These are phyloP conservation scores for Philaenus spumarius DNA, from an alignment of 1,140 invertebrate species.

Conservation along the genomic window DNA sequence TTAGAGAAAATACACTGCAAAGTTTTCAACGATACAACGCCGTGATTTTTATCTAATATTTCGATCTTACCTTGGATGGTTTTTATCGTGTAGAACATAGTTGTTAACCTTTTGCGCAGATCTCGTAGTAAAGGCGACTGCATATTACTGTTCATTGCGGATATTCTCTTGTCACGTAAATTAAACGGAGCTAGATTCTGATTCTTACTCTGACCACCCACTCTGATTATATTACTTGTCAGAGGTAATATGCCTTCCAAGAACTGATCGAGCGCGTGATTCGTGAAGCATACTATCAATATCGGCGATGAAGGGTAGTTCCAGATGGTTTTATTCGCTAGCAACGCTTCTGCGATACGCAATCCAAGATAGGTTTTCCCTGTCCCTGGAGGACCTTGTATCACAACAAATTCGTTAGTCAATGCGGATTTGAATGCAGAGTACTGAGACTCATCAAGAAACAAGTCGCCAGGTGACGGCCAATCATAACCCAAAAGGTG, in stretches of 20 bases:
- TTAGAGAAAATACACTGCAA: not conserved
- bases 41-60: slow-evolving; percentile 11
- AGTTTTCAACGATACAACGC: not conserved
- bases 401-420: slow-evolving; percentile 57
- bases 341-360: slow-evolving; percentile 52
- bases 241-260: slow-evolving; percentile 58
- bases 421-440: slow-evolving; percentile 51
- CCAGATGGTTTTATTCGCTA: slow-evolving; percentile 42
- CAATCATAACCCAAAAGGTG: slow-evolving; percentile 36
- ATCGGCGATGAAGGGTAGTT: slow-evolving; percentile 45
- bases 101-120: not conserved
- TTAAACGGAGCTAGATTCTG: slow-evolving; percentile 45
- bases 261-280: slow-evolving; percentile 86
- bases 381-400: slow-evolving; percentile 75
- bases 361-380: slow-evolving; percentile 71
- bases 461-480: slow-evolving; percentile 39
- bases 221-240: slow-evolving; percentile 54
- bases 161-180: slow-evolving; percentile 17
- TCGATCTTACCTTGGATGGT: slow-evolving; percentile 6
- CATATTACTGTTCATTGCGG: not conserved
- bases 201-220: slow-evolving; percentile 64
- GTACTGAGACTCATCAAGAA: slow-evolving; percentile 51
- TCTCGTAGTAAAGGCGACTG: not conserved
- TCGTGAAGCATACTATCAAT: slow-evolving; percentile 76
- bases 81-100: not conserved